Percentiles rank a stretch among this genome's conserved stretches.
phyloP scores from a whole-genome alignment of 2,113 vertebrate genomes.

The Pollimyrus isidori region DNA sequence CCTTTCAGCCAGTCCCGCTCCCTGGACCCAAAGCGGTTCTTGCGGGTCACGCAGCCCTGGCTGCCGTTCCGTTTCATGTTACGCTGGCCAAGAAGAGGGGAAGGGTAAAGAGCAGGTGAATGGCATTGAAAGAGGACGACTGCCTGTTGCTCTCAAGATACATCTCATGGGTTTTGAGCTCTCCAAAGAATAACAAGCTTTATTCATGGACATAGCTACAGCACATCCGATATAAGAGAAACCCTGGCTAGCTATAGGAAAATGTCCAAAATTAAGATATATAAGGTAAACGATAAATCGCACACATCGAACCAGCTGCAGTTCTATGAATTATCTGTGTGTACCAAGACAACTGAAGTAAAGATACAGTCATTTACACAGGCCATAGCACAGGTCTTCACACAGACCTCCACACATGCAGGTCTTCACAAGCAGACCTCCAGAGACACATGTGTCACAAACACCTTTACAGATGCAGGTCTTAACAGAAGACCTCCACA shows the following conservation, averaged over 20 bases:
- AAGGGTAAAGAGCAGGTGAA: not conserved
- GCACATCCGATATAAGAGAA: not conserved
- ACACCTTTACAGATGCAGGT: not conserved
- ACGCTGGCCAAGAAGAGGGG: slow-evolving; percentile 60
- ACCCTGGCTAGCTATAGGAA: not conserved
- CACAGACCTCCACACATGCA: not conserved
- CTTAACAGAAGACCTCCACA: not conserved
- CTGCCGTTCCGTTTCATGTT: slow-evolving; percentile 83
- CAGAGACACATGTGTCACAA: not conserved
- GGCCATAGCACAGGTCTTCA: not conserved
- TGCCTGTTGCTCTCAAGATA: not conserved
- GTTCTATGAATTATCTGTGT: not conserved
- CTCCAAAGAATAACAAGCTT: not conserved
- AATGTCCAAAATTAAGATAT: not conserved
- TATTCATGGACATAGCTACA: not conserved
- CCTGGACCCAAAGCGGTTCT: slow-evolving; percentile 76
- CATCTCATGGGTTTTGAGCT: not conserved
- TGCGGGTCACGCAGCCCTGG: slow-evolving; percentile 72
- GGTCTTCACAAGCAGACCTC: not conserved
- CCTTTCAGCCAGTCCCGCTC: slow-evolving; percentile 86
- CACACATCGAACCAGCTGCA: not conserved
- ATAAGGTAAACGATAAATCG: not conserved
- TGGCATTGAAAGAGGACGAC: not conserved
- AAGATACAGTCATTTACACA: not conserved
- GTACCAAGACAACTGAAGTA: not conserved